Evolutionary conservation across 2,113 vertebrate genomes (phyloP).

Genomic region (Burhinus bistriatus): DNA sequence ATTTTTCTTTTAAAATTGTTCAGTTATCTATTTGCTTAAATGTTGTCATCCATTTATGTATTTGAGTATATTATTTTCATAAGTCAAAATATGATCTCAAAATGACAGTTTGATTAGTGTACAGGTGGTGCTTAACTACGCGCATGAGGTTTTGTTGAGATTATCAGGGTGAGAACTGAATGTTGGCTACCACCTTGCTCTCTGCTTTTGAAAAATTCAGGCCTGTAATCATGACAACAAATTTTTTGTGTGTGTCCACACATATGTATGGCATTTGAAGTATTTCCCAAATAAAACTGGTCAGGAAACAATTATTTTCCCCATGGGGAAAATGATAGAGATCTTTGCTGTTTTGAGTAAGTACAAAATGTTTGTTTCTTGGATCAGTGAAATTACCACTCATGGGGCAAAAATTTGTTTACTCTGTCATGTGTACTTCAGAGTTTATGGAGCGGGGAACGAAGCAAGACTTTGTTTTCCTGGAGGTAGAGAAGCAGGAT

Average conservation of each 20-base stretch:
- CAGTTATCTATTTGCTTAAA: not conserved
- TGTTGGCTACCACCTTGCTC: not conserved
- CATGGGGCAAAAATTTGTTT: not conserved
- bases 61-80: not conserved
- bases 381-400: not conserved
- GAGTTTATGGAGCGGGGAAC: not conserved
- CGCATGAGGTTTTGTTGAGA: not conserved
- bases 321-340: not conserved
- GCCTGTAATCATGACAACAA: not conserved
- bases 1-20: not conserved
- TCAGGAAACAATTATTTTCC: not conserved
- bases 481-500: not conserved
- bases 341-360: not conserved
- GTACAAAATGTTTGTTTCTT: not conserved
- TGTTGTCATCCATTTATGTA: not conserved
- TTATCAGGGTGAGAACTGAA: not conserved
- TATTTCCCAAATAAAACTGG: not conserved
- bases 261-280: not conserved
- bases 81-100: not conserved
- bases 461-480: not conserved
- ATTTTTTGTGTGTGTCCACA: not conserved
- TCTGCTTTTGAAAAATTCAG: not conserved
- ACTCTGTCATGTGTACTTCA: not conserved
- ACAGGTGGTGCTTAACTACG: accelerated
- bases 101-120: not conserved